Evolutionary conservation across 2,113 vertebrate species (phyloP).

Genomic region (Cephalopholis sonnerati): DNA sequence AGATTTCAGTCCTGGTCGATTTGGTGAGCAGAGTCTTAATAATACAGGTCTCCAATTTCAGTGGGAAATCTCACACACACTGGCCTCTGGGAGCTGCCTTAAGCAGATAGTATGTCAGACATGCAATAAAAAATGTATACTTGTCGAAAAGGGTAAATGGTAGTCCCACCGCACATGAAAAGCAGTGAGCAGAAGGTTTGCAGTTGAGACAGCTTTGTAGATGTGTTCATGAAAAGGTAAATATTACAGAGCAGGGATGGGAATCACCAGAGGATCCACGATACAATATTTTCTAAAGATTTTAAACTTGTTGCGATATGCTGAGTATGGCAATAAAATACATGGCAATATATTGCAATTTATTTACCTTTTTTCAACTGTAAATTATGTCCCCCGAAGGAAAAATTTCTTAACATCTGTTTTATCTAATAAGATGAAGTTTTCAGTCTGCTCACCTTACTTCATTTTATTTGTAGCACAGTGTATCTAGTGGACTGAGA

Average conservation of each 20-base stretch:
- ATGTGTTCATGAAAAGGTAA: background rate
- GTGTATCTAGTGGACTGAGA: too few relatives aligned
- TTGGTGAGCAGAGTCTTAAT: background rate
- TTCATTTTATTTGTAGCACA: too few relatives aligned
- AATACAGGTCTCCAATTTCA: background rate
- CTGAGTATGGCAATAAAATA: too few relatives aligned
- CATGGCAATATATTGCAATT: too few relatives aligned
- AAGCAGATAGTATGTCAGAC: background rate
- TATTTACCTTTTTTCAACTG: too few relatives aligned
- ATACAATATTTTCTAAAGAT: fast-evolving
- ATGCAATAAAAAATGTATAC: background rate
- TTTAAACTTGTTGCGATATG: too few relatives aligned
- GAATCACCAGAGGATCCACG: too few relatives aligned
- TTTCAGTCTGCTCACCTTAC: too few relatives aligned
- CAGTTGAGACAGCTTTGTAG: background rate
- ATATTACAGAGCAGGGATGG: background rate
- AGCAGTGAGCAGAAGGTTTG: background rate
- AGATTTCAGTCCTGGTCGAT: background rate
- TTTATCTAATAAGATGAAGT: too few relatives aligned
- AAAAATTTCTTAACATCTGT: too few relatives aligned
- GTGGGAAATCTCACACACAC: background rate
- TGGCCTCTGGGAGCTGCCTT: background rate
- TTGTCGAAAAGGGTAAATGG: background rate
- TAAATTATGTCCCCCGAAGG: too few relatives aligned
- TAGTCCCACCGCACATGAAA: too few relatives aligned